Percentiles rank a stretch among this genome's conserved stretches.
phyloP scores from a whole-genome alignment of 1,140 invertebrate species.

The Lethocerus indicus region DNA sequence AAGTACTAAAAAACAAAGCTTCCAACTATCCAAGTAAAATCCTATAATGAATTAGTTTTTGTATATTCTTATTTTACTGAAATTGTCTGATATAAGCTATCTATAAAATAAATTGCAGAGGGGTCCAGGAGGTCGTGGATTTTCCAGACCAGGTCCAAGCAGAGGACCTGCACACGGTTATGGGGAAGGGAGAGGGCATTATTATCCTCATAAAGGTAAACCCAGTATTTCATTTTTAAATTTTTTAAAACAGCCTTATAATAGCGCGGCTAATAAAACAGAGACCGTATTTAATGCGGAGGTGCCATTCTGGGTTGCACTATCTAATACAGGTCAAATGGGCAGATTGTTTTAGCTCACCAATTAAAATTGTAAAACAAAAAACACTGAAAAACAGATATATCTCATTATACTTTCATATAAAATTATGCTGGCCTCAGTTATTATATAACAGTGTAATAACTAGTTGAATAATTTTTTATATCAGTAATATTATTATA shows the following conservation, averaged over 20 bases:
- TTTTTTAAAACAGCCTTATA: neutral
- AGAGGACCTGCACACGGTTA: constrained; percentile 45
- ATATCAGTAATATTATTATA: neutral
- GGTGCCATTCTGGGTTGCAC: no score
- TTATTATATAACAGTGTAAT: neutral
- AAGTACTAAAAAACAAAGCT: neutral
- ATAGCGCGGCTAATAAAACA: neutral
- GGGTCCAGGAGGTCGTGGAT: constrained; percentile 5
- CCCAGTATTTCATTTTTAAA: neutral
- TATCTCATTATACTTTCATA: neutral
- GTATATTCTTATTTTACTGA: neutral
- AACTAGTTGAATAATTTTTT: neutral
- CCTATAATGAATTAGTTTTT: neutral
- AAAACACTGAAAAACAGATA: neutral
- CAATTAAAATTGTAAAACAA: no score
- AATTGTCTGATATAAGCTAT: neutral
- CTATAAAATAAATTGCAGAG: constrained; percentile 1
- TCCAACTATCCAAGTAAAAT: neutral
- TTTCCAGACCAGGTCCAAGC: constrained; percentile 17
- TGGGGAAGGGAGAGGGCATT: constrained; percentile 51
- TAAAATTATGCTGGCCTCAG: neutral
- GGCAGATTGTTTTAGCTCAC: no score
- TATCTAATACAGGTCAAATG: no score
- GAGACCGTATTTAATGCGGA: neutral
- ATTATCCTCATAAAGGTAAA: constrained; percentile 51